phyloP scores from a whole-genome alignment of 2,797 vertebrate genomes.

The Chrosomus eos region DNA sequence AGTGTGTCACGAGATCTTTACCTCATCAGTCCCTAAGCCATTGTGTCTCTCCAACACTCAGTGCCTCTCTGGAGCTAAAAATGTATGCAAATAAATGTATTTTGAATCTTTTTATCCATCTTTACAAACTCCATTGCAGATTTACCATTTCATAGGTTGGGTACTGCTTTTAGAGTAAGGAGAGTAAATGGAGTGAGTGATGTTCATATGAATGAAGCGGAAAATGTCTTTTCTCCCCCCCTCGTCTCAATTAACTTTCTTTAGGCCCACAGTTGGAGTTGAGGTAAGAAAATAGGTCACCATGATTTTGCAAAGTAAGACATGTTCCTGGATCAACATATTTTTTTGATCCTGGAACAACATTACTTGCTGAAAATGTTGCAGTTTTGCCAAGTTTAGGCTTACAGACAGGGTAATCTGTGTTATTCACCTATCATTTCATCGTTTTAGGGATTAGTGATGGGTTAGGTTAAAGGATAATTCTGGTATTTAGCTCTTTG shows the following conservation, averaged over 20 bases:
- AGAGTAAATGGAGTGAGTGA: conserved; percentile 25
- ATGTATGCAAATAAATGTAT: conserved; percentile 41
- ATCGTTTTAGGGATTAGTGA: too few species aligned
- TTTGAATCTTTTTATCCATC: conserved; percentile 32
- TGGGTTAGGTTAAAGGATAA: too few species aligned
- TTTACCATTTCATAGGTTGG: conserved; percentile 2
- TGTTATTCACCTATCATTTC: too few species aligned
- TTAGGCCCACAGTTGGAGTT: neutral
- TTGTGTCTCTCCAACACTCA: conserved; percentile 36
- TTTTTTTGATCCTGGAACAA: too few species aligned
- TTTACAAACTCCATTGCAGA: conserved; percentile 30
- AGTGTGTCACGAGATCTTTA: neutral
- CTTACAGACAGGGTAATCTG: too few species aligned
- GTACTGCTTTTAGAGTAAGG: conserved; percentile 40
- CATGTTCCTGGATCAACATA: too few species aligned
- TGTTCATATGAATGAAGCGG: conserved; percentile 36
- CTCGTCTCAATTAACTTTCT: neutral
- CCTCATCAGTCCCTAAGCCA: neutral
- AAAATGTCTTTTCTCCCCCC: conserved; percentile 29
- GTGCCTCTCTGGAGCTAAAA: conserved; percentile 29
- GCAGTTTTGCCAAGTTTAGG: too few species aligned
- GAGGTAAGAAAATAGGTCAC: too few species aligned
- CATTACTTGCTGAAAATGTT: too few species aligned
- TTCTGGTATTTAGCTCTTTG: too few species aligned
- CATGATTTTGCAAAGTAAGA: neutral